Evolutionary conservation across 2,113 vertebrate species (phyloP).

Genomic region (Rhea pennata): DNA sequence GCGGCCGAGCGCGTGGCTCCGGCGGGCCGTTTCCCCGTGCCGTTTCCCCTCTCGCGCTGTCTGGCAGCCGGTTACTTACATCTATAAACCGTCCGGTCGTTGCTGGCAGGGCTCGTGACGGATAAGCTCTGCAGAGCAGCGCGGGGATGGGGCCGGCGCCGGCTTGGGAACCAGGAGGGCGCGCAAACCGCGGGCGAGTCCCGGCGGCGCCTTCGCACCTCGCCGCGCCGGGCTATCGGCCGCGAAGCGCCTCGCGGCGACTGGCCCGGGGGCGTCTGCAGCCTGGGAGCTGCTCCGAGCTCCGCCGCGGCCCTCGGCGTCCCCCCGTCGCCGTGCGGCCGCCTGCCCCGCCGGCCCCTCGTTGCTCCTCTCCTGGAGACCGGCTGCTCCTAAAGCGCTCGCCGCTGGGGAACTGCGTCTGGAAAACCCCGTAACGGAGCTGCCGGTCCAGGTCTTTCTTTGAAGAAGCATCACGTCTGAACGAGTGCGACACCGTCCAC

Average conservation of each 20-base stretch:
- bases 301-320: rapidly evolving
- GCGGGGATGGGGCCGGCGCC: no score
- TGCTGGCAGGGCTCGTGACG: not conserved
- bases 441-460: not conserved
- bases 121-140: not conserved
- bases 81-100: not conserved
- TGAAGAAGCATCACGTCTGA: not conserved
- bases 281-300: not conserved
- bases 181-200: no score
- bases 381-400: no score
- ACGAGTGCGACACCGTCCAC: not conserved
- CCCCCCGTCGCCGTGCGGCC: not conserved
- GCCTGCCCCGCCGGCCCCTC: not conserved
- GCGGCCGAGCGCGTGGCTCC: not conserved
- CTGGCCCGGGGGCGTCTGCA: not conserved
- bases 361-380: no score
- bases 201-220: no score
- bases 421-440: not conserved
- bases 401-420: not conserved
- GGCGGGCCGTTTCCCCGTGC: no score
- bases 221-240: no score
- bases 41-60: not conserved
- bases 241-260: not conserved
- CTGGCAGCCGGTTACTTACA: not conserved
- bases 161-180: no score